Conservation (phyloP, 2,888 invertebrate genomes). For the Macaria liturata region DNA sequence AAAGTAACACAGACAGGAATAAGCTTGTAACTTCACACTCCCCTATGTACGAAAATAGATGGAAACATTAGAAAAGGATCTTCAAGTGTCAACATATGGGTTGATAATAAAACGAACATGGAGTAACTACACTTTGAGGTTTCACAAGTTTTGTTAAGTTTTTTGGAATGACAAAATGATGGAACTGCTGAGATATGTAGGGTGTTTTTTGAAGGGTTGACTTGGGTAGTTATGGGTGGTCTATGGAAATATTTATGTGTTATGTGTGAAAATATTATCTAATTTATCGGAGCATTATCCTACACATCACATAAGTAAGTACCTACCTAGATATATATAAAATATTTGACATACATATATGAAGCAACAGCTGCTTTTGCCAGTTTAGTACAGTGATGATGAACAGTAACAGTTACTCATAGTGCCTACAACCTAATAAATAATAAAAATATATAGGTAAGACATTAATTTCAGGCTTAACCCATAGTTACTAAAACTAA, state of each 20-base stretch:
- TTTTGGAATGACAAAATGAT: conserved; percentile 30
- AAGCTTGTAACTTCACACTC: conserved; percentile 35
- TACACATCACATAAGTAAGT: too few species aligned
- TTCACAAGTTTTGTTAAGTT: conserved; percentile 42
- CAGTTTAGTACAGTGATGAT: too few species aligned
- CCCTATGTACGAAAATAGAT: conserved; percentile 31
- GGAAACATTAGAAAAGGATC: conserved; percentile 33
- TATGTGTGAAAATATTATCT: background rate
- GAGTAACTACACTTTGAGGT: conserved; percentile 36
- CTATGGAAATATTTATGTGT: conserved; percentile 10
- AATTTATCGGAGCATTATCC: too few species aligned
- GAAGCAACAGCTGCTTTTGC: too few species aligned
- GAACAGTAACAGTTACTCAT: too few species aligned
- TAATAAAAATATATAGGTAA: too few species aligned
- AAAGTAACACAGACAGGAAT: conserved; percentile 16
- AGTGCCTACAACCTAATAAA: too few species aligned
- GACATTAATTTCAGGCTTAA: too few species aligned
- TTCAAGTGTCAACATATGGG: conserved; percentile 42
- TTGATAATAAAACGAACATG: conserved; percentile 46
- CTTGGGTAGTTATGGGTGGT: conserved; percentile 26
- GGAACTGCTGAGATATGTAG: conserved; percentile 25
- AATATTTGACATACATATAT: too few species aligned
- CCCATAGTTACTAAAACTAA: too few species aligned
- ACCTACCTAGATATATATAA: too few species aligned
- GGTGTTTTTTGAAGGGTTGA: conserved; percentile 28